These are phyloP conservation scores for Hipparchia semele DNA, from an alignment of 2,888 invertebrate genomes.

Conservation along the genomic window DNA sequence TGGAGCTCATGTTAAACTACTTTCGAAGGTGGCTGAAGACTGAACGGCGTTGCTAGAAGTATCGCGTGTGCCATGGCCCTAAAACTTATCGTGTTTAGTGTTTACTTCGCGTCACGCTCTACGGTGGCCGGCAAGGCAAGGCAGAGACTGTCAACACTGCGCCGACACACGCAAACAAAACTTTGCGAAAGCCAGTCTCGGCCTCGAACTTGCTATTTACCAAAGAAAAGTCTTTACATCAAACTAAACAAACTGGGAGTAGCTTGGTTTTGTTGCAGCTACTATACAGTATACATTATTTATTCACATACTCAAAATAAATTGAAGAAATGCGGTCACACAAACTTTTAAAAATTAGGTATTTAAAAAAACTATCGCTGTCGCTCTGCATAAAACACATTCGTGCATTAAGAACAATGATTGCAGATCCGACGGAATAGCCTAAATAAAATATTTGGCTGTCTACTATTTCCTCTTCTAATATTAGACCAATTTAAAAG, in stretches of 20 bases:
- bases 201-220: constrained; percentile 65
- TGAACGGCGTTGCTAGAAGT: neutral
- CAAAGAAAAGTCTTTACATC: constrained; percentile 56
- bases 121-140: constrained; percentile 30
- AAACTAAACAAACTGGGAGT: constrained; percentile 56
- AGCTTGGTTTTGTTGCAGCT: constrained; percentile 48
- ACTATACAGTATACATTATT: constrained; percentile 35
- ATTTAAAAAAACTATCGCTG: too few species aligned
- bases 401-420: too few species aligned
- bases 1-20: too few species aligned
- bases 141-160: constrained; percentile 47
- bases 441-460: too few species aligned
- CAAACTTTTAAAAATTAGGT: too few species aligned
- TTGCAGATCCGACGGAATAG: too few species aligned
- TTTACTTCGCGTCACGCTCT: constrained; percentile 47
- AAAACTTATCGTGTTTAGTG: constrained; percentile 55
- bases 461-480: too few species aligned
- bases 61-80: constrained; percentile 32
- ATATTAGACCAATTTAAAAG: too few species aligned
- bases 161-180: constrained; percentile 60
- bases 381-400: too few species aligned
- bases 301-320: too few species aligned
- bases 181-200: constrained; percentile 59
- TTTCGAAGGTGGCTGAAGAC: too few species aligned
- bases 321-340: too few species aligned